These are phyloP conservation scores for Dryobota labecula DNA, from an alignment of 2,888 invertebrate genomes.

Conservation along the genomic window DNA sequence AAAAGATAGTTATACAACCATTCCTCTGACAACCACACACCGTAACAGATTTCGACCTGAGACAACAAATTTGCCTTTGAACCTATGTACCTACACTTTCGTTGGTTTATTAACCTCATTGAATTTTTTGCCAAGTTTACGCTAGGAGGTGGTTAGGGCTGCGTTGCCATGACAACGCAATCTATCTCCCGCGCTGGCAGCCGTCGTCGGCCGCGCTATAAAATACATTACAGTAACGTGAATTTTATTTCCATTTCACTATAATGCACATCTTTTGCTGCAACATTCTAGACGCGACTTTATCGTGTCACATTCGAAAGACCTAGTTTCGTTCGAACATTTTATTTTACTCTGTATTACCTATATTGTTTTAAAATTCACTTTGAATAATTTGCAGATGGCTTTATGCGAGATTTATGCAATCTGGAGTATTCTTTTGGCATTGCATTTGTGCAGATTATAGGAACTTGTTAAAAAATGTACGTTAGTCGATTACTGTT, in stretches of 20 bases:
- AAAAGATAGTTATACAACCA: no score
- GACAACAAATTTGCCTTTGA: background rate
- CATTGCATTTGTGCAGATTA: background rate
- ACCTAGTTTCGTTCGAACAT: constrained; percentile 55
- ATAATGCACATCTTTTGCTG: constrained; percentile 72
- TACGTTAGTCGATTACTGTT: background rate
- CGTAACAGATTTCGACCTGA: background rate
- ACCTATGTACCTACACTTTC: background rate
- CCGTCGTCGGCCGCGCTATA: constrained; percentile 64
- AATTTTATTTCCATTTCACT: constrained; percentile 82
- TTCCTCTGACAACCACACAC: background rate
- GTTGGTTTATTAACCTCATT: constrained; percentile 28
- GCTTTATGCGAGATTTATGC: constrained; percentile 40
- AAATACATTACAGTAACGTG: constrained; percentile 76
- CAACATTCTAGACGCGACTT: constrained; percentile 61
- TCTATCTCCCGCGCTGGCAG: constrained; percentile 70
- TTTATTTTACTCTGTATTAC: constrained; percentile 53
- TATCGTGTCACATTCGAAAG: constrained; percentile 61
- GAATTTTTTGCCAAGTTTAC: constrained; percentile 41
- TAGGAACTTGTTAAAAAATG: background rate
- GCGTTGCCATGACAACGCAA: constrained; percentile 71
- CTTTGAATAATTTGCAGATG: constrained; percentile 38
- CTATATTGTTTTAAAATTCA: constrained; percentile 45
- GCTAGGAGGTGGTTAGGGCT: constrained; percentile 32
- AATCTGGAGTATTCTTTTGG: constrained; percentile 10